Conservation (phyloP, 2,113 vertebrate genomes). For the Rhinopithecus roxellana region DNA sequence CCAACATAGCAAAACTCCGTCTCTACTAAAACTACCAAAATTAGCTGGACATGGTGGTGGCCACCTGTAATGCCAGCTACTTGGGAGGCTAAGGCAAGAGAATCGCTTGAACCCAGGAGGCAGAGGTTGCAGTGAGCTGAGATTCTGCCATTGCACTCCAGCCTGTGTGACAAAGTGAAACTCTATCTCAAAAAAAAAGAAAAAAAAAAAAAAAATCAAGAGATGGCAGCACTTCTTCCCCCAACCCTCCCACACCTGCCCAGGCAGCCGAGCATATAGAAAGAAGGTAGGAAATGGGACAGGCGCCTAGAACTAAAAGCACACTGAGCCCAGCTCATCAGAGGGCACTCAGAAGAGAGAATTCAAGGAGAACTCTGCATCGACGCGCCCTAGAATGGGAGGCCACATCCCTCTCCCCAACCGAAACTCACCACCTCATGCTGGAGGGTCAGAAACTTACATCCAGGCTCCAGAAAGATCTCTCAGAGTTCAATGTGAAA, state of each 20-base stretch:
- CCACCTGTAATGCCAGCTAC: too few relatives aligned
- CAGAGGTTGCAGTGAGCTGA: too few relatives aligned
- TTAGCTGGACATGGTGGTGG: too few relatives aligned
- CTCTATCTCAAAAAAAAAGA: too few relatives aligned
- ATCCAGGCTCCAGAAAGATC: not conserved
- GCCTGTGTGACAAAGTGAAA: too few relatives aligned
- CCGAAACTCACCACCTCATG: not conserved
- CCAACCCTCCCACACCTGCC: not conserved
- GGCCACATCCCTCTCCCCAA: not conserved
- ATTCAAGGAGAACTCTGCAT: rapidly evolving
- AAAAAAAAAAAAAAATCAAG: too few relatives aligned
- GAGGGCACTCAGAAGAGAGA: rapidly evolving
- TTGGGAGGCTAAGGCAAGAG: too few relatives aligned
- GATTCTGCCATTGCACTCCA: too few relatives aligned
- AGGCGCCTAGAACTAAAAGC: not conserved
- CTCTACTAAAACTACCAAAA: too few relatives aligned
- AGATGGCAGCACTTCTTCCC: not conserved
- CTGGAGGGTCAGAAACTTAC: not conserved
- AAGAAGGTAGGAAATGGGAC: not conserved
- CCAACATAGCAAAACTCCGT: too few relatives aligned
- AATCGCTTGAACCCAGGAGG: too few relatives aligned
- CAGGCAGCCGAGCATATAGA: too few relatives aligned
- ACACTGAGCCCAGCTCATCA: rapidly evolving
- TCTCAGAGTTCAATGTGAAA: not conserved
- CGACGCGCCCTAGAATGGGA: not conserved